Conservation (phyloP, 2,888 invertebrate genomes). For the Leptarthrus brevirostris region DNA sequence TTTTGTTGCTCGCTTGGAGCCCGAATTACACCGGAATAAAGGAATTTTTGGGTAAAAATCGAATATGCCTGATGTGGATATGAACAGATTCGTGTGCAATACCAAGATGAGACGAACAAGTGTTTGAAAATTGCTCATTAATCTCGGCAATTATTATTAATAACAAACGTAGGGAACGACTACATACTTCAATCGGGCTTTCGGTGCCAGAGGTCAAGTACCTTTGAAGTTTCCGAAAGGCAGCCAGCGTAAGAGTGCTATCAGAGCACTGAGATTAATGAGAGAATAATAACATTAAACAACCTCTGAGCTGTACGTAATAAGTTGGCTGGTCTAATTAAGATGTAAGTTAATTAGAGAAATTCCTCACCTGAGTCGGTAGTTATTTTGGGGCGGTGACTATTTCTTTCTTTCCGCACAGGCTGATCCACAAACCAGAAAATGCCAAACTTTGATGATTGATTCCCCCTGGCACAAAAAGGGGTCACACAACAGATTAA, state of each 20-base stretch:
- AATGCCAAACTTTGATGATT: slow-evolving; percentile 52
- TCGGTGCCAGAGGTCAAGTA: slow-evolving; percentile 20
- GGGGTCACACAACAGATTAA: slow-evolving; percentile 51
- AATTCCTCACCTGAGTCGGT: slow-evolving; percentile 51
- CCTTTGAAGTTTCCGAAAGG: slow-evolving; percentile 44
- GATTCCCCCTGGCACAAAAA: slow-evolving; percentile 49
- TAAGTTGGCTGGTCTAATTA: slow-evolving; percentile 53
- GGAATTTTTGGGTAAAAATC: not conserved
- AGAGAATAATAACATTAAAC: slow-evolving; percentile 53
- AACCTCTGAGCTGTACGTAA: slow-evolving; percentile 51
- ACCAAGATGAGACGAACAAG: not conserved
- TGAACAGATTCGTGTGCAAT: not conserved
- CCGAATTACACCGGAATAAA: not conserved
- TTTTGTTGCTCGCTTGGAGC: slow-evolving; percentile 15
- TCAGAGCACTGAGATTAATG: slow-evolving; percentile 52
- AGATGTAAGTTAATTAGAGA: slow-evolving; percentile 55
- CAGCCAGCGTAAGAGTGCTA: slow-evolving; percentile 17
- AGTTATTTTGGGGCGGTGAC: slow-evolving; percentile 48
- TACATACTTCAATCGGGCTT: slow-evolving; percentile 35
- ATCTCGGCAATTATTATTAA: slow-evolving; percentile 45
- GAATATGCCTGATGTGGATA: not conserved
- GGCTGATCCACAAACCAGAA: slow-evolving; percentile 45
- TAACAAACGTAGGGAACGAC: slow-evolving; percentile 32
- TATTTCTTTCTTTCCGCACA: slow-evolving; percentile 44
- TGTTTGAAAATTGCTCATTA: slow-evolving; percentile 2